Evolutionary conservation across 2,113 vertebrate genomes (phyloP).

Genomic region (Triplophysa siluroides): DNA sequence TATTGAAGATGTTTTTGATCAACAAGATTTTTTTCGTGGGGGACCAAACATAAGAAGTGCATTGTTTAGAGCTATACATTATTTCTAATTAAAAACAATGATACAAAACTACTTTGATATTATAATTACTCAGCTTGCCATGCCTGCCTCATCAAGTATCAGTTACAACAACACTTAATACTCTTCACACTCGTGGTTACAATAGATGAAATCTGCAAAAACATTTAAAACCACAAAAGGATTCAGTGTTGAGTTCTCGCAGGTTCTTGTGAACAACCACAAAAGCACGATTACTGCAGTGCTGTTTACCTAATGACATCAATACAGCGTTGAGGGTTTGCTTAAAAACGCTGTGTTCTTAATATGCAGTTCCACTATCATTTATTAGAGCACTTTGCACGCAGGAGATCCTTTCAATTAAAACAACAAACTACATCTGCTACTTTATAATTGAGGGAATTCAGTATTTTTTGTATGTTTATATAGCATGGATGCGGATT

Average conservation of each 20-base stretch:
- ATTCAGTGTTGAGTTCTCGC: neutral
- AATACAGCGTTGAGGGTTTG: neutral
- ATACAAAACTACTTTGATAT: neutral
- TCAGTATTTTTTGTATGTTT: constrained; percentile 2
- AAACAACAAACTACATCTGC: too few relatives aligned
- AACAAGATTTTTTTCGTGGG: too few relatives aligned
- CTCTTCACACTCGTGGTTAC: neutral
- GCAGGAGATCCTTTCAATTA: too few relatives aligned
- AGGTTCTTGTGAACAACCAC: neutral
- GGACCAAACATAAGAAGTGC: too few relatives aligned
- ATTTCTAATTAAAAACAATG: too few relatives aligned
- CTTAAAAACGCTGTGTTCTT: neutral
- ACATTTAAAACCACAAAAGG: neutral
- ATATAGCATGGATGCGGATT: neutral
- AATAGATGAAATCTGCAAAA: neutral
- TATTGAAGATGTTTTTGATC: too few relatives aligned
- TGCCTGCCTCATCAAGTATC: neutral
- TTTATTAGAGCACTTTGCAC: too few relatives aligned
- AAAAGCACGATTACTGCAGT: neutral
- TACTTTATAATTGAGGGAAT: too few relatives aligned
- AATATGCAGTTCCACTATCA: neutral
- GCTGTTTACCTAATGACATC: neutral
- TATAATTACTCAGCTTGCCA: neutral
- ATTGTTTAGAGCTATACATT: too few relatives aligned
- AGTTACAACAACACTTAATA: neutral